Base-by-base conservation (phyloP, 2,888 invertebrate genomes). In the Melanotus villosus region DNA sequence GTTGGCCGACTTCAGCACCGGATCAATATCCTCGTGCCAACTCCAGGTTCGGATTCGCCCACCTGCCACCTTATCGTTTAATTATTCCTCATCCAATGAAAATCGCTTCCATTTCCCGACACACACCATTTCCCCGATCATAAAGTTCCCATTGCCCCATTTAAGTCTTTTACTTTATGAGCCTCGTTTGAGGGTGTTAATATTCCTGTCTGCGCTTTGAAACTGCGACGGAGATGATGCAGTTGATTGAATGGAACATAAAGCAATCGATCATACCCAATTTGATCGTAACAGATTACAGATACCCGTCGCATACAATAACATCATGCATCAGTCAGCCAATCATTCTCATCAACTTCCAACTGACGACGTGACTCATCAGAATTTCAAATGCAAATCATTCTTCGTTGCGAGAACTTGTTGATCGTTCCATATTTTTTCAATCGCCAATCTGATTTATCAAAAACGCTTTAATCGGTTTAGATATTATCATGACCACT, bases 21-120 rank as follows among this genome's bases (percentile, higher is more conserved):
- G 69, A 69, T 69, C 69, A 69, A 69, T 69, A 69, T 69, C 65
- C 65, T 65, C 59, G 36, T 54, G 36, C 58, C 50, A 66, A 62
- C 47, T 62, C 38, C 65, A 69, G 65, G 65, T 69, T 65, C 52
- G 65, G 50, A 65, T 65, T 65, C 59, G 69, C 67, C 66, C 66
- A 47, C 45, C 56, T 50, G 12, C 19, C 26, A 41, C 12, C 23
- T 41, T 59, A 45, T 43, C 56, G 12, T 9, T 56, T 56, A 19
- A 36, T 36, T 26, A 38, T 21, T 21, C 32, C 1, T 47, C 45
- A 6, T 45, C 12, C 26, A 26, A 26, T 26, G 7, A 7, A 26
- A 26, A 26, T 3, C 26, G 4, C 7, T 26, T 26, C 26, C 26
- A 26, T 7, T 12, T 38, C 14, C 12, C 38, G 38, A 12, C 38